Evolutionary conservation across 2,888 invertebrate genomes (phyloP).

Genomic region (Stenchaetothrips biformis): DNA sequence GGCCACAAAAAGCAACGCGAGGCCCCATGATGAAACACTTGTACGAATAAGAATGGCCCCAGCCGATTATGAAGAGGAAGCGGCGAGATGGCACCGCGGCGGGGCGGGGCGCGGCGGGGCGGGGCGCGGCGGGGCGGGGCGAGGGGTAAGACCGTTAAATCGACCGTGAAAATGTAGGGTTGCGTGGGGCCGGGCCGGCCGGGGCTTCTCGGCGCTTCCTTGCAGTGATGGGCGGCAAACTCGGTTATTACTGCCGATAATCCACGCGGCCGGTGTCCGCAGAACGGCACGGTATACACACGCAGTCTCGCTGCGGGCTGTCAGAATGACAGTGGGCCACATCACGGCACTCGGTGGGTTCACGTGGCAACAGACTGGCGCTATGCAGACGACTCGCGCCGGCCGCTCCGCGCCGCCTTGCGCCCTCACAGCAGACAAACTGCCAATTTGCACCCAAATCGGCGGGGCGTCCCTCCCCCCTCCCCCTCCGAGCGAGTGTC

Average conservation of each 20-base stretch:
- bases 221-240: too few species aligned
- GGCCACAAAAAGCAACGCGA: background rate
- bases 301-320: too few species aligned
- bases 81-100: background rate
- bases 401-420: background rate
- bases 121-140: background rate
- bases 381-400: too few species aligned
- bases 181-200: background rate
- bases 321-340: too few species aligned
- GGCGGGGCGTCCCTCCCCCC: background rate
- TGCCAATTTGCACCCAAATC: slow-evolving; percentile 1
- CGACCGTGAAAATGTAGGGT: background rate
- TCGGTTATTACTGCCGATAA: too few species aligned
- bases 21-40: background rate
- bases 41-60: background rate
- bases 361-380: too few species aligned
- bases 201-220: background rate
- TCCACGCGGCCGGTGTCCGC: too few species aligned
- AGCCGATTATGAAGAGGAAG: background rate
- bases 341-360: too few species aligned
- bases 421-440: background rate
- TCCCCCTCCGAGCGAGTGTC: background rate
- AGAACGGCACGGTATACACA: too few species aligned
- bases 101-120: background rate
- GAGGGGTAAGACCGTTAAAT: background rate